Percentiles rank a stretch among this genome's conserved stretches.
phyloP scores from a whole-genome alignment of 2,113 vertebrate genomes.

The Hippoglossus stenolepis region DNA sequence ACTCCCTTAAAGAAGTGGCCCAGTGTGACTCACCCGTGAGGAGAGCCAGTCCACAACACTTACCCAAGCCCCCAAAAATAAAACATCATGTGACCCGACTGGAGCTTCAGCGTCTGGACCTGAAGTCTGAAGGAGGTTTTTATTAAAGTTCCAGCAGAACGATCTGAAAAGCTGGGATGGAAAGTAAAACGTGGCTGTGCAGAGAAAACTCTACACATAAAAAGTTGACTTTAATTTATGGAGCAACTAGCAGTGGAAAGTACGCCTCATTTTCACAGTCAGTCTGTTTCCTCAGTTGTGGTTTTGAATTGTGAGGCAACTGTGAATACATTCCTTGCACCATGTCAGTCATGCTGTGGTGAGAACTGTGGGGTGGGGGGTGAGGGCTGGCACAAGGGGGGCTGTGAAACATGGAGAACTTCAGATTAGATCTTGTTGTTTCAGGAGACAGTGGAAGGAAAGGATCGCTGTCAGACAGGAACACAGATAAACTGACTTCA shows the following conservation, averaged over 20 bases:
- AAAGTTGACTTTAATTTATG: background rate
- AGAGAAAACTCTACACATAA: background rate
- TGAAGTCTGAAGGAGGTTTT: background rate
- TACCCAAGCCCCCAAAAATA: conserved; percentile 41
- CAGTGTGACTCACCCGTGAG: conserved; percentile 53
- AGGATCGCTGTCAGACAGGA: conserved; percentile 28
- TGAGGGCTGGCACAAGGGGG: background rate
- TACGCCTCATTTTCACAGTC: conserved; percentile 7
- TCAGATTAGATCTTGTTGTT: conserved; percentile 40
- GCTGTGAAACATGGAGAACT: background rate
- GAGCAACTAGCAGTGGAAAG: conserved; percentile 45
- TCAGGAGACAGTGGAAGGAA: conserved; percentile 65
- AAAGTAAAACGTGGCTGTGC: conserved; percentile 17
- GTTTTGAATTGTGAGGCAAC: conserved; percentile 25
- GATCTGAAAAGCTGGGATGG: conserved; percentile 11
- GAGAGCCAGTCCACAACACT: conserved; percentile 7
- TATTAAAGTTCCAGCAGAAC: background rate
- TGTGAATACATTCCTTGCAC: conserved; percentile 29
- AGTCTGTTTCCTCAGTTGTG: background rate
- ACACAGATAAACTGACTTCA: background rate
- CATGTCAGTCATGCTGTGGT: conserved; percentile 16
- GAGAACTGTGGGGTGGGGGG: background rate
- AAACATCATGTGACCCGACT: conserved; percentile 23
- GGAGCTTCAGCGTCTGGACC: conserved; percentile 6
- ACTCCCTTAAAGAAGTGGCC: conserved; percentile 19